A percentile compares a stretch with the other conserved stretches of the same genome.
These are phyloP conservation scores for Hirtodrosophila confusa DNA, from an alignment of 2,888 invertebrate species.

Conservation along the genomic window DNA sequence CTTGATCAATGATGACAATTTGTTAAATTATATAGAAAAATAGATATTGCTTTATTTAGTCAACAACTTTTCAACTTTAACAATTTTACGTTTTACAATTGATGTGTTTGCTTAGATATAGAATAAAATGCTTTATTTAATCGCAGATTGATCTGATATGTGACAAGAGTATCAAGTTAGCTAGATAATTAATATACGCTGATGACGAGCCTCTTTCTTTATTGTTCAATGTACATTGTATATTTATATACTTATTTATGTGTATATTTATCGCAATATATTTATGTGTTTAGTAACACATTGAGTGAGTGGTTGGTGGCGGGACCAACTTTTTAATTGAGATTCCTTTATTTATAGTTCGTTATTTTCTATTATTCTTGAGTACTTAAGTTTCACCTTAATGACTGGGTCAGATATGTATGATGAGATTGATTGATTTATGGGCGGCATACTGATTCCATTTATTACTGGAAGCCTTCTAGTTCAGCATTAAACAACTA, in stretches of 20 bases:
- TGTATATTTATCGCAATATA: conserved; percentile 11
- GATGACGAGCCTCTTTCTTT: neutral
- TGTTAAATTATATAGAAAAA: conserved; percentile 28
- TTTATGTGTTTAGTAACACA: no score
- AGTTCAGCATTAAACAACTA: conserved; percentile 72
- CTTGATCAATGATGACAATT: neutral
- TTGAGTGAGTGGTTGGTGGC: neutral
- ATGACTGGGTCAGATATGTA: conserved; percentile 13
- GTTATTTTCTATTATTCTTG: conserved; percentile 4
- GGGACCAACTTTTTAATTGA: neutral
- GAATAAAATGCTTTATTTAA: conserved; percentile 5
- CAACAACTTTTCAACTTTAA: conserved; percentile 38
- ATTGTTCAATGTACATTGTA: no score
- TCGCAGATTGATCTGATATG: conserved; percentile 8
- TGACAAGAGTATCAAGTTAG: conserved; percentile 15
- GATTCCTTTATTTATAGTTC: conserved; percentile 13
- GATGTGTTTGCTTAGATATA: conserved; percentile 36
- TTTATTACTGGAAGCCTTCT: conserved; percentile 61
- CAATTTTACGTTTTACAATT: conserved; percentile 16
- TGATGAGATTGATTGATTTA: conserved; percentile 28
- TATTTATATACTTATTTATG: conserved; percentile 7
- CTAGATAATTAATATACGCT: neutral
- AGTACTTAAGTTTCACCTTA: neutral
- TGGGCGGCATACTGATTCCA: conserved; percentile 21
- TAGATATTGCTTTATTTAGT: conserved; percentile 48